Evolutionary conservation across 1,140 invertebrate genomes (phyloP), one percentile per base, ranked within the genome.

Genomic region (Leptopilina clavipes): DNA sequence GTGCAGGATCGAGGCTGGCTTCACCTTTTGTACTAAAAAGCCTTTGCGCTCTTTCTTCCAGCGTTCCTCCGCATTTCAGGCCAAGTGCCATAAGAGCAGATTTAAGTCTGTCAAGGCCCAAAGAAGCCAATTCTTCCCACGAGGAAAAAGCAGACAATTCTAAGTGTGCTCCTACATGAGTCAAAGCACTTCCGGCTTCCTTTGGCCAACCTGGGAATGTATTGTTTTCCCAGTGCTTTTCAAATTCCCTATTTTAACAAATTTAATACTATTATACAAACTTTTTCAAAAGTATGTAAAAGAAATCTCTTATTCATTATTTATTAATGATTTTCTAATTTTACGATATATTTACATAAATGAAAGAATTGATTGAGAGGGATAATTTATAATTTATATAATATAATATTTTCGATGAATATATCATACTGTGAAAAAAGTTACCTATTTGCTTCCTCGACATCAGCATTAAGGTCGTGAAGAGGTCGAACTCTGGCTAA

Each of bases 1-100:
- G 90, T 56, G 95, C 94, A 37, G 97, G 96, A 89, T 99, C 97
- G 18, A 99, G 88, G 3, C 96, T 93, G 72, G 94, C 95, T 88
- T 98, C 97, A 0, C 98, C 98, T 91, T 99, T 99, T 0, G 98
- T 99, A 75, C 94, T 95, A 85, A 98, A 99, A 74, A 99, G 92
- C 85, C 98, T 93, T 86, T 99, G 96, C 5, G 98, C 98, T 83
- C 98, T 92, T 91, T 99, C 98, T 91, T 99, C 97, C 18, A 99
- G 90, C 18, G 98, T 99, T 3, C 98, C 99, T 75, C 99, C 99
- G 92, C 99, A 99, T 90, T 99, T 99, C 0, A 99, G 91, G 0
- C 97, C 97, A n/a, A 99, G 89, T 6, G 98, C 98, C 94, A 99
- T 96, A 1, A 99, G 90, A 10, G 98, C 99, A 14, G 97, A 98